These are phyloP conservation scores for Pterocles orientalis DNA, from an alignment of 2,113 vertebrate genomes.

Conservation along the genomic window DNA sequence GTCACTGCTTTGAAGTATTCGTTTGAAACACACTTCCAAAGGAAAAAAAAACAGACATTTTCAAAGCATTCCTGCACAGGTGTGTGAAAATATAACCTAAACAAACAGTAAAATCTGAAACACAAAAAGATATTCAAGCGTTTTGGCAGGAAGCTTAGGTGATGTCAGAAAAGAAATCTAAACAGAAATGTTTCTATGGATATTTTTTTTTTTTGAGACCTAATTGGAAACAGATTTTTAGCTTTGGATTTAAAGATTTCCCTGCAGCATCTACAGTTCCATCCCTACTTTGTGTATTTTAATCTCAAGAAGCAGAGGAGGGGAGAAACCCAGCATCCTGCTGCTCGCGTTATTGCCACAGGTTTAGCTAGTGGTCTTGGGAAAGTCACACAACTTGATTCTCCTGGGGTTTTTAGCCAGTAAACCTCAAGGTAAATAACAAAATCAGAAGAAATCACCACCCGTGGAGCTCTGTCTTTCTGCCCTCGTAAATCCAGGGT, in stretches of 20 bases:
- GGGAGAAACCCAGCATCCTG: neutral
- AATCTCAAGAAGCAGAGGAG: neutral
- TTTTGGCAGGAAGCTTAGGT: constrained; percentile 3
- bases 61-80: neutral
- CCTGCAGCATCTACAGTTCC: neutral
- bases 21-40: neutral
- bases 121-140: neutral
- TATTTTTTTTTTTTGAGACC: neutral
- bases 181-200: constrained; percentile 57
- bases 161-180: constrained; percentile 36
- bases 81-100: neutral
- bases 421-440: neutral
- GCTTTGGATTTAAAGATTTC: neutral
- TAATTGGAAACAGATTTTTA: constrained; percentile 18
- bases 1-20: neutral
- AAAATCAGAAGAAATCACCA: neutral
- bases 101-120: neutral
- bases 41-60: neutral
- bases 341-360: fast-evolving
- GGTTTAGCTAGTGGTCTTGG: neutral
- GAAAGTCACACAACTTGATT: neutral
- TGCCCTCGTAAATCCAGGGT: neutral
- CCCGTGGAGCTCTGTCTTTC: fast-evolving
- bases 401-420: neutral
- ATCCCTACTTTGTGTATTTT: neutral